Evolutionary conservation across 2,113 vertebrate species (phyloP).

Genomic region (Marcusenius ussheri): DNA sequence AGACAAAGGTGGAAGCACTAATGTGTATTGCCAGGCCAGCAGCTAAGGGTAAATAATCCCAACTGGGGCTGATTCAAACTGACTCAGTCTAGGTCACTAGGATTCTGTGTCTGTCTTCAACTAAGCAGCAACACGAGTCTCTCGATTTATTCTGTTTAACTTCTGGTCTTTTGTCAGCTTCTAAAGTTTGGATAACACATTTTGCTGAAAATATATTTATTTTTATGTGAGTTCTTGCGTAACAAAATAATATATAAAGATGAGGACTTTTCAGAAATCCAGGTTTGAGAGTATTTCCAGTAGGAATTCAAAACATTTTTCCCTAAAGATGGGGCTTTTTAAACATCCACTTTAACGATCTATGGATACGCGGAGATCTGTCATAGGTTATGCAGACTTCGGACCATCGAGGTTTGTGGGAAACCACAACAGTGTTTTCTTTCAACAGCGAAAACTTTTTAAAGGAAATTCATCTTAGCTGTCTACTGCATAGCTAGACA

Average conservation of each 20-base stretch:
- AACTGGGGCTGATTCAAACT: constrained; percentile 63
- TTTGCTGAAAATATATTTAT: neutral
- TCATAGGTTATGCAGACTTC: neutral
- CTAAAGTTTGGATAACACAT: neutral
- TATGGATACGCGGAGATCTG: neutral
- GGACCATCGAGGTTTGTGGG: neutral
- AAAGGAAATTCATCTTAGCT: neutral
- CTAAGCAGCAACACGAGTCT: neutral
- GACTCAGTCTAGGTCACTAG: constrained; percentile 82
- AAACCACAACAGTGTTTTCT: neutral
- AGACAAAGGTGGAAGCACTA: constrained; percentile 74
- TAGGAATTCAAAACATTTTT: neutral
- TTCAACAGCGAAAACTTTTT: neutral
- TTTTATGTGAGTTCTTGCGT: neutral
- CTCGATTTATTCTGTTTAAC: neutral
- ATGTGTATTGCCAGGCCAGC: constrained; percentile 60
- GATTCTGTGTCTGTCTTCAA: constrained; percentile 49
- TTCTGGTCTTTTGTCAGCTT: neutral
- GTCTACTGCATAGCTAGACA: neutral
- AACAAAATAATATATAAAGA: neutral
- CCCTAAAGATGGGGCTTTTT: neutral
- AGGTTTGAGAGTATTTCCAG: neutral
- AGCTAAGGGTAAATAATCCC: constrained; percentile 38
- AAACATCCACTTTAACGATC: neutral
- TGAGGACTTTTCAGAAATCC: neutral